Evolutionary conservation across 2,113 vertebrate genomes (phyloP).

Genomic region (Limanda limanda): DNA sequence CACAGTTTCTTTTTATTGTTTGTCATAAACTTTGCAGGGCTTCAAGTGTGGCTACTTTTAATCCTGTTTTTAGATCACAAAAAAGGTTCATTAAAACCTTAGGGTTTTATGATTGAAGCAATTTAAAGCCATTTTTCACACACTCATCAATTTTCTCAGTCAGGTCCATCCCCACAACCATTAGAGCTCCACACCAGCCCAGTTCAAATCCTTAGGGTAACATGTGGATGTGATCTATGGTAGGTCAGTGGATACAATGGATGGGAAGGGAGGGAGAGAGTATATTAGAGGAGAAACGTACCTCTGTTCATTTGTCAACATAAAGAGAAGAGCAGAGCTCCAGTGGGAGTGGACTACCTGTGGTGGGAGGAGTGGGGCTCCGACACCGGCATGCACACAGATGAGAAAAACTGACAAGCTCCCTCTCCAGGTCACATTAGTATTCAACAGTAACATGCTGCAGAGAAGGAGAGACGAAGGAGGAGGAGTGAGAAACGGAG

Average conservation of each 20-base stretch:
- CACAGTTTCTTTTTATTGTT: background rate
- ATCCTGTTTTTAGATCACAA: background rate
- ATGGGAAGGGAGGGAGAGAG: slow-evolving; percentile 35
- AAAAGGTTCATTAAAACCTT: background rate
- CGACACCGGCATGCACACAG: slow-evolving; percentile 78
- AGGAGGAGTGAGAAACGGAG: slow-evolving; percentile 51
- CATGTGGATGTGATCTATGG: slow-evolving; percentile 33
- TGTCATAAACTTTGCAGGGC: background rate
- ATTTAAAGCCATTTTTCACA: slow-evolving; percentile 12
- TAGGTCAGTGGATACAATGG: slow-evolving; percentile 62
- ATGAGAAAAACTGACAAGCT: slow-evolving; percentile 81
- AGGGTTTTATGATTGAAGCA: background rate
- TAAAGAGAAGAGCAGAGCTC: slow-evolving; percentile 78
- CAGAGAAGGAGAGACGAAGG: slow-evolving; percentile 47
- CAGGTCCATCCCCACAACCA: slow-evolving; percentile 8
- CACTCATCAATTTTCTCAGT: slow-evolving; percentile 39
- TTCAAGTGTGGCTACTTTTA: background rate
- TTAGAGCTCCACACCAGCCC: slow-evolving; percentile 31
- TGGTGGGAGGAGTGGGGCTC: slow-evolving; percentile 79
- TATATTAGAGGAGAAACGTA: slow-evolving; percentile 55
- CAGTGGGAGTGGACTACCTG: slow-evolving; percentile 82
- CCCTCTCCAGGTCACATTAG: slow-evolving; percentile 78
- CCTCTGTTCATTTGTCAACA: slow-evolving; percentile 87
- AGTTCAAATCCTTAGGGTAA: slow-evolving; percentile 45
- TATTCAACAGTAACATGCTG: slow-evolving; percentile 79